These are phyloP conservation scores for Penaeus monodon DNA, from an alignment of 2,888 invertebrate genomes.

Conservation along the genomic window DNA sequence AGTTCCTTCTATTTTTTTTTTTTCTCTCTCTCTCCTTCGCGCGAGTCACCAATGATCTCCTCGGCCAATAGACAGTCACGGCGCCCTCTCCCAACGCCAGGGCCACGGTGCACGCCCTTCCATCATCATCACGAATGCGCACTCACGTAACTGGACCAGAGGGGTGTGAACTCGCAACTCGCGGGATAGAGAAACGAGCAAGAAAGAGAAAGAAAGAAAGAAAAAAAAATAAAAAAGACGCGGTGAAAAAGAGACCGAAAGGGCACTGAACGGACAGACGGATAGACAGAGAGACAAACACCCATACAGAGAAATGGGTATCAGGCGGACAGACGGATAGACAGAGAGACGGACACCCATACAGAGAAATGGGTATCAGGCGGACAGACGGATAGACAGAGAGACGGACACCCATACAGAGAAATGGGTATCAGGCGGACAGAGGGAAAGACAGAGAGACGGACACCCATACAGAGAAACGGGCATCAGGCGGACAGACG, in stretches of 20 bases:
- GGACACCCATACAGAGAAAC: neutral
- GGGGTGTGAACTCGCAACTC: too few species aligned
- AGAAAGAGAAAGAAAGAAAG: conserved; percentile 3
- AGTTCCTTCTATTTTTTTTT: too few species aligned
- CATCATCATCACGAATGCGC: neutral
- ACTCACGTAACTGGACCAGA: neutral
- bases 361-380: neutral
- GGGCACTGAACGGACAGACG: neutral
- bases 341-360: neutral
- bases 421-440: neutral
- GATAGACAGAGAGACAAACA: neutral
- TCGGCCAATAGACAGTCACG: too few species aligned
- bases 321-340: neutral
- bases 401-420: neutral
- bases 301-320: neutral
- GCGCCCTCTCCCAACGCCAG: too few species aligned
- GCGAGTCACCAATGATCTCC: too few species aligned
- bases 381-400: neutral
- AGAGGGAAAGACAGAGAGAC: neutral
- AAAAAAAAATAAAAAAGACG: neutral
- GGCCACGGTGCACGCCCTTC: neutral
- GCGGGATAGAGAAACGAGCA: neutral
- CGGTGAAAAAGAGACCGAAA: neutral
- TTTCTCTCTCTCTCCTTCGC: too few species aligned
- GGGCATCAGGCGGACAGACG: neutral